A percentile compares a stretch with the other conserved stretches of the same genome.
These are phyloP conservation scores for Nicator chloris DNA, from an alignment of 2,113 vertebrate genomes.

Conservation along the genomic window DNA sequence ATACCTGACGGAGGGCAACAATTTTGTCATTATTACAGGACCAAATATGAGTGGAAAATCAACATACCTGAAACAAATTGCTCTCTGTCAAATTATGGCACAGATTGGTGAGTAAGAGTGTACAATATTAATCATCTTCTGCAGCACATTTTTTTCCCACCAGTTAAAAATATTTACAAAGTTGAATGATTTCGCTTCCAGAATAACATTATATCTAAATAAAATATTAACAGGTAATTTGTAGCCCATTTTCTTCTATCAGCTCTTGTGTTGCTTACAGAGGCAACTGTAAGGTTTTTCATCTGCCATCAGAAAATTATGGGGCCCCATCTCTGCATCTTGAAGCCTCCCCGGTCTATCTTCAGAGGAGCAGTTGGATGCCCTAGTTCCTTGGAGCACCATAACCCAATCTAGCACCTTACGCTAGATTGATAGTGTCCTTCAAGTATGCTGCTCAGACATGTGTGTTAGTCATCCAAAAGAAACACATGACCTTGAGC, in stretches of 20 bases:
- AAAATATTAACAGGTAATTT: neutral
- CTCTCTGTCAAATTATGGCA: constrained; percentile 95
- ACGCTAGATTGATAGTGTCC: neutral
- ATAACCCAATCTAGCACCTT: neutral
- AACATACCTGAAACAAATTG: constrained; percentile 95
- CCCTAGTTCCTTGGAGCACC: neutral
- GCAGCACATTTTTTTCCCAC: neutral
- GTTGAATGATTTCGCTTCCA: neutral
- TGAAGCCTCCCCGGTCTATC: neutral
- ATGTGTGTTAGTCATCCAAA: neutral
- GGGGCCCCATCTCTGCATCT: rapidly evolving
- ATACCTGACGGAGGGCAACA: constrained; percentile 90
- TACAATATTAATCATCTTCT: neutral
- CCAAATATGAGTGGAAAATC: constrained; percentile 99
- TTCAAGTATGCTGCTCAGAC: neutral
- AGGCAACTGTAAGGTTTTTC: neutral
- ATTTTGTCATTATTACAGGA: constrained; percentile 93
- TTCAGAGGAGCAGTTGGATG: neutral
- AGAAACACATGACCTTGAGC: neutral
- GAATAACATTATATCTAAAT: neutral
- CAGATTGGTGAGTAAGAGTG: constrained; percentile 85
- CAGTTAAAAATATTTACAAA: neutral
- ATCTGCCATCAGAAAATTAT: neutral
- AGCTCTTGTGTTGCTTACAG: neutral
- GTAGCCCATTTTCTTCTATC: neutral